A percentile compares a stretch with the other conserved stretches of the same genome.
Evolutionary conservation across 1,140 invertebrate species (phyloP).

Genomic region (Idris sp.): DNA sequence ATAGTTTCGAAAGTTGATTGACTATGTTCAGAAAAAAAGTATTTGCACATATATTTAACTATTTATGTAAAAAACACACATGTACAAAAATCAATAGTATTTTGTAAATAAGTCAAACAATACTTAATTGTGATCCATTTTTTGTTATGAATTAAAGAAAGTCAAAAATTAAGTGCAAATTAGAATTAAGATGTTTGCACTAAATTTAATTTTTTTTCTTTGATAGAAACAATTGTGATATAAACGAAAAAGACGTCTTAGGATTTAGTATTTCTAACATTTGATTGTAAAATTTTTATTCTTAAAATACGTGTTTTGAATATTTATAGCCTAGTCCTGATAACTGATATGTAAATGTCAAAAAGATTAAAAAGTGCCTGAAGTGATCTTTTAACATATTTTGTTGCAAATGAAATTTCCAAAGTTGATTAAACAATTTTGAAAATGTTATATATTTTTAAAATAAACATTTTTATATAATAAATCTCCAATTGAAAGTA

Average conservation of each 20-base stretch:
- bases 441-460: too few relatives aligned
- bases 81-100: slow-evolving; percentile 26
- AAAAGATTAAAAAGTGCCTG: slow-evolving; percentile 74
- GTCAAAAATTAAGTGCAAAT: slow-evolving; percentile 4
- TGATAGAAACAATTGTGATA: slow-evolving; percentile 19
- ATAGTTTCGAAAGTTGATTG: slow-evolving; percentile 4
- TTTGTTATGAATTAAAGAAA: slow-evolving; percentile 2
- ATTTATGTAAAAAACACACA: background rate
- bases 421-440: too few relatives aligned
- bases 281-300: slow-evolving; percentile 28
- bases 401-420: too few relatives aligned
- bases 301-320: slow-evolving; percentile 44
- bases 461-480: too few relatives aligned
- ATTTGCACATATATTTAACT: slow-evolving; percentile 43
- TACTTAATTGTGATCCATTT: slow-evolving; percentile 11
- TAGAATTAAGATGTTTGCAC: background rate
- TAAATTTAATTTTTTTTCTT: background rate
- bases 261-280: slow-evolving; percentile 26
- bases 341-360: slow-evolving; percentile 52
- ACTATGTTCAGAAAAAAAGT: slow-evolving; percentile 5
- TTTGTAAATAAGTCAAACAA: slow-evolving; percentile 24
- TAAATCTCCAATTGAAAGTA: slow-evolving; percentile 38
- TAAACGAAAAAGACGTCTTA: slow-evolving; percentile 12
- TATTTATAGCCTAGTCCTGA: slow-evolving; percentile 57
- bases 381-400: too few relatives aligned